Percentiles rank a stretch among this genome's conserved stretches.
phyloP scores from a whole-genome alignment of 2,113 vertebrate genomes.

The Rhinolophus ferrumequinum region DNA sequence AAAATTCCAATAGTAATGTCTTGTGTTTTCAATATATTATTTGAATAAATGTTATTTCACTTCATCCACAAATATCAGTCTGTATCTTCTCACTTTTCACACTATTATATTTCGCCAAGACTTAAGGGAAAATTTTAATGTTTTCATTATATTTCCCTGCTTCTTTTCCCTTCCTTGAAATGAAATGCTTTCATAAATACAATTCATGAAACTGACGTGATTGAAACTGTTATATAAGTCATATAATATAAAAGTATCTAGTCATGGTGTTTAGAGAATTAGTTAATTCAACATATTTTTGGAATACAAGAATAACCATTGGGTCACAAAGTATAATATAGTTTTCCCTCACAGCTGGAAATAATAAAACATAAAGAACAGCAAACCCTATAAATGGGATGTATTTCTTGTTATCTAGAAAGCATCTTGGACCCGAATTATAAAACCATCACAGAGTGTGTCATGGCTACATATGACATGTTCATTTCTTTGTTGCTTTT shows the following conservation, averaged over 20 bases:
- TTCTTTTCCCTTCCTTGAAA: neutral
- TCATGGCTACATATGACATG: neutral
- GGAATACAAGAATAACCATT: neutral
- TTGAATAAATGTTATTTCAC: neutral
- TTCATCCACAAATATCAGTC: neutral
- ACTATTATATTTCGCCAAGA: neutral
- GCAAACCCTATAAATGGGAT: neutral
- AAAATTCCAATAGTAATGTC: neutral
- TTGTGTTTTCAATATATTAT: neutral
- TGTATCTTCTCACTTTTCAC: neutral
- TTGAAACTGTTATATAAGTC: neutral
- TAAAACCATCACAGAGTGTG: neutral
- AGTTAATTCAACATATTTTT: neutral
- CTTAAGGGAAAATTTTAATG: neutral
- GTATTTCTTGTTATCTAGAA: neutral
- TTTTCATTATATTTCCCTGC: neutral
- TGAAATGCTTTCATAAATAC: neutral
- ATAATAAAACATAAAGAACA: neutral
- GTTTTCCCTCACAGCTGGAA: neutral
- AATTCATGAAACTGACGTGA: neutral
- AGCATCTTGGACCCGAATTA: neutral
- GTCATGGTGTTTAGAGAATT: neutral
- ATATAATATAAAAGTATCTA: neutral
- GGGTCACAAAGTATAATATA: neutral
- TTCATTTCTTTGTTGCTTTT: neutral